phyloP scores from a whole-genome alignment of 2,113 vertebrate genomes.

The Osmerus mordax region DNA sequence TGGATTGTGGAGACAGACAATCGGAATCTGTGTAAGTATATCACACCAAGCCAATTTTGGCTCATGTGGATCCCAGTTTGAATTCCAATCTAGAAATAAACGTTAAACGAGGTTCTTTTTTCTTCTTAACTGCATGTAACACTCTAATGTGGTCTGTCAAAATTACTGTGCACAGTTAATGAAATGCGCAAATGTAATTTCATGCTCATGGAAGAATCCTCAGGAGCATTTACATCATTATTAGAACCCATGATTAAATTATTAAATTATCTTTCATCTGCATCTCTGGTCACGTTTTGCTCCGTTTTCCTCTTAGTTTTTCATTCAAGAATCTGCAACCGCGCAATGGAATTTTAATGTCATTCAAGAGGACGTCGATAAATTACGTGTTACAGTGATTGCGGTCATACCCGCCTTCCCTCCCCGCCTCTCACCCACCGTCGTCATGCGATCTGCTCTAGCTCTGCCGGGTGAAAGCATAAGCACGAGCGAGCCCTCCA shows the following conservation, averaged over 20 bases:
- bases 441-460: constrained; percentile 19
- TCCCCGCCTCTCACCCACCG: no score
- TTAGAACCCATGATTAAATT: constrained; percentile 10
- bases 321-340: background rate
- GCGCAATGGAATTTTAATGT: background rate
- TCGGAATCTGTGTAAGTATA: background rate
- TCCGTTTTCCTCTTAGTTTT: background rate
- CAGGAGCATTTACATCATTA: background rate
- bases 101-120: background rate
- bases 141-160: background rate
- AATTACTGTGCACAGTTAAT: background rate
- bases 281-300: background rate
- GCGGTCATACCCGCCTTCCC: no score
- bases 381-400: no score
- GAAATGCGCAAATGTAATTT: constrained; percentile 3
- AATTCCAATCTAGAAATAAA: background rate
- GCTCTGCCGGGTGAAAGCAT: constrained; percentile 35
- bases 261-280: constrained; percentile 3
- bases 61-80: background rate
- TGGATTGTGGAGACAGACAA: no score
- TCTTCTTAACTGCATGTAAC: background rate
- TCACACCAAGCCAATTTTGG: background rate
- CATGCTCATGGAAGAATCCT: background rate
- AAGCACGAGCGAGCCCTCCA: constrained; percentile 23
- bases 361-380: no score